Base-by-base conservation (phyloP, 1,140 invertebrate species). In the Aporrectodea caliginosa region DNA sequence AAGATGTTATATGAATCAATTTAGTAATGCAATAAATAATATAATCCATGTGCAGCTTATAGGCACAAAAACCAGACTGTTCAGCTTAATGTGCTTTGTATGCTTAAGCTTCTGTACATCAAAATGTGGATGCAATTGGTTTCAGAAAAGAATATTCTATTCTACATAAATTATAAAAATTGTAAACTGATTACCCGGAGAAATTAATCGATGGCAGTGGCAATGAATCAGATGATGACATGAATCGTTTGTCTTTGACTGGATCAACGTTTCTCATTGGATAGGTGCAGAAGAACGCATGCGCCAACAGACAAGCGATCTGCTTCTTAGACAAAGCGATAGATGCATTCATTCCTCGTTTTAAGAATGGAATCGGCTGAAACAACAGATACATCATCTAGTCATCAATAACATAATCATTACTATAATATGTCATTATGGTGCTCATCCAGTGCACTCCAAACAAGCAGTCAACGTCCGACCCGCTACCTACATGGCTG, bases 221-320 rank as follows among this genome's bases (percentile, higher is more conserved):
- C 43, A 58, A 58, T 12, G 43, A 58, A 22, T 58, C 43, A 58
- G 43, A 58, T 12, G 6, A 6, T 12, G 22, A 58, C 6, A 22
- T 12, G 22, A 12, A 58, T n/a, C n/a, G n/a, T 22, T 58, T 58
- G 43, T 58, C 43, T 58, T 58, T 58, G 43, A 58, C 43, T 22
- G 43, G 43, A 58, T 58, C 43, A 58, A 22, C 70, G 70, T 72
- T 72, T 2, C 43, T 6, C 43, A 58, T 58, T 22, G 70, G 70
- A 29, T 29, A 72, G 2, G 70, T 72, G 27, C 70, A 72, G 70
- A 72, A 72, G 27, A 72, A 72, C n/a, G 70, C 70, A 29, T 72
- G n/a, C n/a, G 70, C 70, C 70, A 72, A 27, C 6, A 72, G 31
- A 32, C 70, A 72, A 32, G 70, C n/a, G n/a, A 32, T 32, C 31